Percentiles rank a stretch among this genome's conserved stretches.
Evolutionary conservation across 2,888 invertebrate species (phyloP).

Genomic region (Philaethria dido): DNA sequence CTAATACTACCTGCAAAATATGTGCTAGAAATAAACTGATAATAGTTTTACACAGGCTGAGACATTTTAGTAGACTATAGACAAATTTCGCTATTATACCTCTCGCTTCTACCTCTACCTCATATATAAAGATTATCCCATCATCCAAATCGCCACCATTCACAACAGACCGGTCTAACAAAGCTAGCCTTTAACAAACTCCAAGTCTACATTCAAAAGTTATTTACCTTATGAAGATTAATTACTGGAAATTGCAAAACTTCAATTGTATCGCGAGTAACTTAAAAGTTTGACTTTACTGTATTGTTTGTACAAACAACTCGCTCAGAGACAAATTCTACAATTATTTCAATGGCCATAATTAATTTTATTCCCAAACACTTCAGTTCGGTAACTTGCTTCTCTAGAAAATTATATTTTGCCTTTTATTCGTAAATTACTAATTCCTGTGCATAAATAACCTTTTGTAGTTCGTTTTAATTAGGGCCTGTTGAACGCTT

Average conservation of each 20-base stretch:
- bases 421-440: slow-evolving; percentile 7
- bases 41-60: no score
- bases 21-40: no score
- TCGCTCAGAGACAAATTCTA: slow-evolving; percentile 25
- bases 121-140: no score
- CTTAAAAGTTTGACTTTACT: slow-evolving; percentile 37
- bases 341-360: slow-evolving; percentile 26
- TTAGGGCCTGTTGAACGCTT: neutral
- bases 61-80: no score
- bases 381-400: neutral
- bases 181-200: slow-evolving; percentile 26
- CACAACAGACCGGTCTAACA: neutral
- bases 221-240: slow-evolving; percentile 42
- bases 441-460: slow-evolving; percentile 8
- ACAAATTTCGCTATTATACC: no score
- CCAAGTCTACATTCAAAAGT: slow-evolving; percentile 17
- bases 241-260: slow-evolving; percentile 41
- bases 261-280: slow-evolving; percentile 37
- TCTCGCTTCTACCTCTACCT: no score
- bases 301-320: slow-evolving; percentile 29
- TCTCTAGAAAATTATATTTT: slow-evolving; percentile 6
- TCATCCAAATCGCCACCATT: neutral
- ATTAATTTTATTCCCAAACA: slow-evolving; percentile 30
- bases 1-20: no score
- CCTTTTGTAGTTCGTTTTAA: slow-evolving; percentile 2